Evolutionary conservation across 2,888 invertebrate species (phyloP).

Genomic region (Heteropelma amictum): DNA sequence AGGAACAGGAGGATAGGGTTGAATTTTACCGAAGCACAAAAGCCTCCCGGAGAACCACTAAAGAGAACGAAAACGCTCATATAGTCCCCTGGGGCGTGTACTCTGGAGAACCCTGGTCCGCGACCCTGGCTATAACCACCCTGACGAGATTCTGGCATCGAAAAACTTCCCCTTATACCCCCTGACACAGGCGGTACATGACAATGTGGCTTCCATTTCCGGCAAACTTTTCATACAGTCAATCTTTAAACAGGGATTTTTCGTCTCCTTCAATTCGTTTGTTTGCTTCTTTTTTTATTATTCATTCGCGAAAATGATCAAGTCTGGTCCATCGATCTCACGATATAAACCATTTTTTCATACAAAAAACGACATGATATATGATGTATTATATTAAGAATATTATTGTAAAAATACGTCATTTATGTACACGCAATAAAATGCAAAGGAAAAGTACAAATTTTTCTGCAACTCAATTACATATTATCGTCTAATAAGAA

Average conservation of each 20-base stretch:
- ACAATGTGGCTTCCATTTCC: constrained; percentile 49
- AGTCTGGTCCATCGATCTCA: no score
- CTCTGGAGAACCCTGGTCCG: constrained; percentile 48
- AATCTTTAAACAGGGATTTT: constrained; percentile 12
- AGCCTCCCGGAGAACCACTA: constrained; percentile 51
- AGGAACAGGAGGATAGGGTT: not conserved
- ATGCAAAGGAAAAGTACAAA: no score
- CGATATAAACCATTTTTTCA: no score
- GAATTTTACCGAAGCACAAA: constrained; percentile 53
- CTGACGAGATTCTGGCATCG: constrained; percentile 17
- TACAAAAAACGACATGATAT: no score
- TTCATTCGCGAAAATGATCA: no score
- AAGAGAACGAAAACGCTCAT: constrained; percentile 60
- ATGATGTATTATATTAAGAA: no score
- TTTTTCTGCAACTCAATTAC: no score
- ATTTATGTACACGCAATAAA: no score
- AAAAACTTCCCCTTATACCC: constrained; percentile 24
- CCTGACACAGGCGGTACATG: constrained; percentile 32
- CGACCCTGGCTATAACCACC: constrained; percentile 55
- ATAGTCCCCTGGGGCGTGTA: constrained; percentile 56
- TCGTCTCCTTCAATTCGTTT: not conserved
- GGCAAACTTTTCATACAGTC: constrained; percentile 34
- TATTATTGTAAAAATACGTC: no score
- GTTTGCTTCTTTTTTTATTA: not conserved
- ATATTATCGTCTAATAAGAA: no score